Conservation (phyloP, 2,113 vertebrate species). For the Dasyurus viverrinus region DNA sequence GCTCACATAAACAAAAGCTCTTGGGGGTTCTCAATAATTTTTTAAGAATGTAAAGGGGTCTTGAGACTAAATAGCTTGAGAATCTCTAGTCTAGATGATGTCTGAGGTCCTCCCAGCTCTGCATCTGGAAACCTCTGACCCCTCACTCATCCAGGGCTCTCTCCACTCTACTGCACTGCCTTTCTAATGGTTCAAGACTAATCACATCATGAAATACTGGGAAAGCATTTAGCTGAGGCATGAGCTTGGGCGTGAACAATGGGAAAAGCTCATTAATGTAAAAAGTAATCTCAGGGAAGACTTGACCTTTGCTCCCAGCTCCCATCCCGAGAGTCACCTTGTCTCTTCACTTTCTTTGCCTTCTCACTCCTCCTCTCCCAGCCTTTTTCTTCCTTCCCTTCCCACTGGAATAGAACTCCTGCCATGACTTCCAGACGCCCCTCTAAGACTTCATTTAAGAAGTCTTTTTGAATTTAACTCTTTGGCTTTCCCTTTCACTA, state of each 20-base stretch:
- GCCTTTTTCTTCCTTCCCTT: background rate
- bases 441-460: background rate
- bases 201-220: background rate
- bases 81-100: background rate
- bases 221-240: background rate
- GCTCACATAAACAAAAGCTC: background rate
- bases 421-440: background rate
- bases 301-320: background rate
- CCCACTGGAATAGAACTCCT: background rate
- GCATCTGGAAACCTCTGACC: background rate
- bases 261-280: background rate
- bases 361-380: background rate
- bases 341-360: background rate
- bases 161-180: background rate
- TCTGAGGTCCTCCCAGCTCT: background rate
- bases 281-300: slow-evolving; percentile 2
- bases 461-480: background rate
- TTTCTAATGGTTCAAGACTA: background rate
- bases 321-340: background rate
- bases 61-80: background rate
- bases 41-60: background rate
- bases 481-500: background rate
- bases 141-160: background rate
- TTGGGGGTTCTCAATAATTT: background rate
- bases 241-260: background rate